Evolutionary conservation across 2,888 invertebrate species (phyloP).

Genomic region (Parapristionchus giblindavisi): DNA sequence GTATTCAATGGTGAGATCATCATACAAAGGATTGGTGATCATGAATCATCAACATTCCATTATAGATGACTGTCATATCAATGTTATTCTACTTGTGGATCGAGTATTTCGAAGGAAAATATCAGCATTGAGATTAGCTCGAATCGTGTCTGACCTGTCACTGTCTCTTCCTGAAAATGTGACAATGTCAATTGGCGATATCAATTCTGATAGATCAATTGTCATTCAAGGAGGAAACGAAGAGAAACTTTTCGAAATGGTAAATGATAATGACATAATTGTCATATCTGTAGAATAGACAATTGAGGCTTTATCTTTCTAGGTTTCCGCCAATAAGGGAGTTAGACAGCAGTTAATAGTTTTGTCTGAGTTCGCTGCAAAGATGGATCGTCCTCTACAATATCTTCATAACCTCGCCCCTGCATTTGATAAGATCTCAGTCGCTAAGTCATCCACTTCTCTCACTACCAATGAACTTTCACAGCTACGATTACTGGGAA

Average conservation of each 20-base stretch:
- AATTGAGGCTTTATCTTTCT: background rate
- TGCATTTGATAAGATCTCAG: constrained; percentile 32
- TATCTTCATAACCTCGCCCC: constrained; percentile 35
- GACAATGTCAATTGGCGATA: constrained; percentile 23
- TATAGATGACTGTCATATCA: constrained; percentile 30
- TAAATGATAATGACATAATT: background rate
- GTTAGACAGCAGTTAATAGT: constrained; percentile 37
- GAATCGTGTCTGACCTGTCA: constrained; percentile 35
- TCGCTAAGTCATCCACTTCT: constrained; percentile 25
- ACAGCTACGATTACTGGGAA: constrained; percentile 10
- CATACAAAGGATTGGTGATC: background rate
- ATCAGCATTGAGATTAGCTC: constrained; percentile 16
- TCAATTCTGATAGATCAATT: constrained; percentile 20
- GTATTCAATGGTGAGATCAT: background rate
- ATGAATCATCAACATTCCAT: background rate
- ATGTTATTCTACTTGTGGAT: constrained; percentile 37
- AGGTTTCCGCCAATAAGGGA: constrained; percentile 27
- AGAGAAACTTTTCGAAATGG: constrained; percentile 33
- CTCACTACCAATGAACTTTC: constrained; percentile 18
- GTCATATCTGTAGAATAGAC: background rate
- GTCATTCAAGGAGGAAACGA: constrained; percentile 37
- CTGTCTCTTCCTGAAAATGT: constrained; percentile 14
- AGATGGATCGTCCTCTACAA: constrained; percentile 25
- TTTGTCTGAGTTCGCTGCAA: constrained; percentile 24
- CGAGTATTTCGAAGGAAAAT: constrained; percentile 29